Conservation (phyloP, 2,888 invertebrate genomes). For the Mechanitis messenoides region DNA sequence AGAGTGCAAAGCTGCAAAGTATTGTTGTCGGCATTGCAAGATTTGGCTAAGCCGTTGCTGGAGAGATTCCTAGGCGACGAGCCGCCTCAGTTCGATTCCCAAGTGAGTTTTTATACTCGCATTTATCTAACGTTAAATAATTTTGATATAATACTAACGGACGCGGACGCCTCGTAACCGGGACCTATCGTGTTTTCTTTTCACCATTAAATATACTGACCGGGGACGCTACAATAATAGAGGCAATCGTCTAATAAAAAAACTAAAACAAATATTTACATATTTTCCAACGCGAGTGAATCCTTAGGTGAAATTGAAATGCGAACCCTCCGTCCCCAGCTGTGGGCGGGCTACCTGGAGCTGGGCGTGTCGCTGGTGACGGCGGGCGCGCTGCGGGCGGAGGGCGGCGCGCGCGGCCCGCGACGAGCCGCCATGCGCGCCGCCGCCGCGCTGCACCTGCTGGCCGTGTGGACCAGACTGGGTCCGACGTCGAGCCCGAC, state of each 20-base stretch:
- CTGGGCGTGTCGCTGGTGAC: conserved; percentile 68
- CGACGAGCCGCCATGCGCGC: conserved; percentile 87
- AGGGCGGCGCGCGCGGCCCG: conserved; percentile 66
- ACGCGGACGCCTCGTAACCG: too few relatives aligned
- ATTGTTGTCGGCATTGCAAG: conserved; percentile 88
- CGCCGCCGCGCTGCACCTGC: conserved; percentile 92
- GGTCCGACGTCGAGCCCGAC: conserved; percentile 56
- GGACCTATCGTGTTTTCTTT: too few relatives aligned
- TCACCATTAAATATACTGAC: too few relatives aligned
- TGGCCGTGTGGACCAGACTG: conserved; percentile 93
- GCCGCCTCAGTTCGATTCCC: conserved; percentile 84
- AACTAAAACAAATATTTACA: too few relatives aligned
- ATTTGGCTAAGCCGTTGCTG: conserved; percentile 90
- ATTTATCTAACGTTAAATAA: too few relatives aligned
- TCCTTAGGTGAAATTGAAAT: too few relatives aligned
- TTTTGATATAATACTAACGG: too few relatives aligned
- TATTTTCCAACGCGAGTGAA: too few relatives aligned
- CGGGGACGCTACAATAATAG: too few relatives aligned
- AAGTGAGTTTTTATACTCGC: conserved; percentile 60
- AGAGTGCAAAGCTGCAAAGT: conserved; percentile 92
- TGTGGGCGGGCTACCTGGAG: conserved; percentile 75
- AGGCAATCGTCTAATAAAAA: too few relatives aligned
- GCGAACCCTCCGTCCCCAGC: conserved; percentile 39
- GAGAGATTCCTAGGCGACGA: conserved; percentile 86
- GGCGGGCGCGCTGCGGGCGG: conserved; percentile 57